A percentile compares a stretch with the other conserved stretches of the same genome.
Conservation (phyloP, 1,140 invertebrate genomes). For the Gonioctena quinquepunctata region DNA sequence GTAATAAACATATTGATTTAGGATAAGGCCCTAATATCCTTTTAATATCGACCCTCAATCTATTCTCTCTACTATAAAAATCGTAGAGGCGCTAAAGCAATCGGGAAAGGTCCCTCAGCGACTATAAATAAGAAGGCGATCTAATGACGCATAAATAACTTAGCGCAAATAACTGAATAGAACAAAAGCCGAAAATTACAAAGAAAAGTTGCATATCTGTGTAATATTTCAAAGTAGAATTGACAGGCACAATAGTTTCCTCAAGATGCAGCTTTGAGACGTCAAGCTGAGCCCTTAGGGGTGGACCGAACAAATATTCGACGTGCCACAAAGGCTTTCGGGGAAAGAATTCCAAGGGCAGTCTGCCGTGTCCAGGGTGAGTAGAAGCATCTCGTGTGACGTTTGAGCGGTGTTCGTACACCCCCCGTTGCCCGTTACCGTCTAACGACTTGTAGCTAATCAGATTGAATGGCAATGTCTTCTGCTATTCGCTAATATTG, state of each 20-base stretch:
- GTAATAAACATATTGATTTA: no score
- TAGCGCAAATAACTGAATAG: conserved; percentile 17
- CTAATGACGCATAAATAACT: neutral
- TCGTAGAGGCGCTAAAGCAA: no score
- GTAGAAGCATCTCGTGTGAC: conserved; percentile 32
- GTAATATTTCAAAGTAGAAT: conserved; percentile 44
- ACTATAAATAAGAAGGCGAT: neutral
- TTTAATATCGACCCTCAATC: no score
- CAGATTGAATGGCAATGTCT: conserved; percentile 30
- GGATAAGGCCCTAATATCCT: no score
- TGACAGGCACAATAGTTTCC: conserved; percentile 46
- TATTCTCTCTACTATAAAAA: no score
- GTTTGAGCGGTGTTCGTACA: conserved; percentile 35
- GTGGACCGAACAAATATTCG: neutral
- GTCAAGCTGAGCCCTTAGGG: conserved; percentile 30
- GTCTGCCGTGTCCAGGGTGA: conserved; percentile 42
- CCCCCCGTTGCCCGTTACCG: conserved; percentile 30
- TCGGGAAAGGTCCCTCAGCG: neutral
- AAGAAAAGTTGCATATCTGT: conserved; percentile 40
- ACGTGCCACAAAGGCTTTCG: conserved; percentile 27
- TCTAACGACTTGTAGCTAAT: conserved; percentile 46
- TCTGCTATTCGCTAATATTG: neutral
- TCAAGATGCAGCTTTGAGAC: conserved; percentile 42
- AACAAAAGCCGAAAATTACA: conserved; percentile 22
- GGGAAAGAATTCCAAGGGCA: conserved; percentile 11